These are phyloP conservation scores for Kradibia gibbosae DNA, from an alignment of 1,140 invertebrate species.

Conservation along the genomic window DNA sequence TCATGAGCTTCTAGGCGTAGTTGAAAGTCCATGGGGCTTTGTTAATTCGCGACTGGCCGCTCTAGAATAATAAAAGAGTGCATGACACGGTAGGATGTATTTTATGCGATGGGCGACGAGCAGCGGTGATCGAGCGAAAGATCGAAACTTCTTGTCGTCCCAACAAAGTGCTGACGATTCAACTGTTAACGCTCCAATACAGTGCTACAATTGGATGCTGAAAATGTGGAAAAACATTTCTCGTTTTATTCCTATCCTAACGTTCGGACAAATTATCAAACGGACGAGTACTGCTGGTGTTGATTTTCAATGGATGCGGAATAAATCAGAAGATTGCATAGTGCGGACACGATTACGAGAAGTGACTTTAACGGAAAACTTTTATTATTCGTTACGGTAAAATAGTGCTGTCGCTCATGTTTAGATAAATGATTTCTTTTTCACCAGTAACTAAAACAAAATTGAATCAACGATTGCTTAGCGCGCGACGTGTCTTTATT, in stretches of 20 bases:
- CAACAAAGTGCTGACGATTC: not conserved
- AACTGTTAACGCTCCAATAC: not conserved
- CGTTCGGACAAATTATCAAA: not conserved
- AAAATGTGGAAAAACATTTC: not conserved
- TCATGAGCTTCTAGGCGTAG: not conserved
- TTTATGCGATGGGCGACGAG: not conserved
- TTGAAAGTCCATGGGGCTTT: constrained; percentile 6
- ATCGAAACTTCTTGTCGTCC: not conserved
- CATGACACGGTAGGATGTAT: not conserved
- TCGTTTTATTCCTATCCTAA: not conserved
- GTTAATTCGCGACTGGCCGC: not conserved
- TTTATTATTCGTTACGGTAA: not conserved
- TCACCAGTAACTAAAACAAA: not conserved
- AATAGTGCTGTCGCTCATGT: not conserved
- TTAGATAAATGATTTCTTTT: not conserved
- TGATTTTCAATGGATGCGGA: not conserved
- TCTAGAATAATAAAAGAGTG: not conserved
- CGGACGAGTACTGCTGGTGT: not conserved
- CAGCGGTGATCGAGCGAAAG: not conserved
- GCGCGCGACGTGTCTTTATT: no score
- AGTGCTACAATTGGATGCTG: not conserved
- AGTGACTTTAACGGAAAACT: not conserved
- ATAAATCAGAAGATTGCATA: constrained; percentile 1
- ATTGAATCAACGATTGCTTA: no score
- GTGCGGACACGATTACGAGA: not conserved